Evolutionary conservation across 2,888 invertebrate genomes (phyloP).

Genomic region (Suillia variegata): DNA sequence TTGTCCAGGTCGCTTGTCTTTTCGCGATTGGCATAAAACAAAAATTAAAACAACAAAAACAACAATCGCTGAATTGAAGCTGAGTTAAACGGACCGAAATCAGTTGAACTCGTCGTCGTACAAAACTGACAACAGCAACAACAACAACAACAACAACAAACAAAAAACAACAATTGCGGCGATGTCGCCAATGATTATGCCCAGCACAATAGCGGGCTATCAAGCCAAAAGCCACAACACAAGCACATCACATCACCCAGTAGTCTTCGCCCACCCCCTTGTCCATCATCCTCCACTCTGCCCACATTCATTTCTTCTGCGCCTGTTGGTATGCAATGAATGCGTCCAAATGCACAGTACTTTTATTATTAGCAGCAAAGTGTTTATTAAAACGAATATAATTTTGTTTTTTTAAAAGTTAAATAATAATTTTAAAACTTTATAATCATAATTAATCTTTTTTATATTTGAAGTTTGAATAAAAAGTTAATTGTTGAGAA

Average conservation of each 20-base stretch:
- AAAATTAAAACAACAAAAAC: too few relatives aligned
- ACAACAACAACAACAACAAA: background rate
- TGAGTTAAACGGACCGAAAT: slow-evolving; percentile 11
- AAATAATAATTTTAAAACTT: too few relatives aligned
- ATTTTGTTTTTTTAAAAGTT: too few relatives aligned
- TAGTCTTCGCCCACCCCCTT: background rate
- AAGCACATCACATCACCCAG: too few relatives aligned
- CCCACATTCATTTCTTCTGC: background rate
- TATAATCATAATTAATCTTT: too few relatives aligned
- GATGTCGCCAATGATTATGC: slow-evolving; percentile 4
- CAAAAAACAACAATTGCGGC: background rate
- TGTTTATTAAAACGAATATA: background rate
- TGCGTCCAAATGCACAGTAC: background rate
- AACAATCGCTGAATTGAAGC: slow-evolving; percentile 5
- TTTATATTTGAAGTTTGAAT: too few relatives aligned
- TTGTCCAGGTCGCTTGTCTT: too few relatives aligned
- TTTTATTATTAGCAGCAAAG: background rate
- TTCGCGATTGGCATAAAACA: too few relatives aligned
- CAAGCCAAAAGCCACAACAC: slow-evolving; percentile 40
- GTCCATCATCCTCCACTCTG: background rate
- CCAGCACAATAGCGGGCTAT: slow-evolving; percentile 48
- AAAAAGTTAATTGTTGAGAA: too few relatives aligned
- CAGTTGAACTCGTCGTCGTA: slow-evolving; percentile 3
- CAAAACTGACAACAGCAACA: slow-evolving; percentile 1
- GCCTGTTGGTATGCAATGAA: background rate